phyloP scores from a whole-genome alignment of 1,140 invertebrate species.

The Yoshiicerus persimilis region DNA sequence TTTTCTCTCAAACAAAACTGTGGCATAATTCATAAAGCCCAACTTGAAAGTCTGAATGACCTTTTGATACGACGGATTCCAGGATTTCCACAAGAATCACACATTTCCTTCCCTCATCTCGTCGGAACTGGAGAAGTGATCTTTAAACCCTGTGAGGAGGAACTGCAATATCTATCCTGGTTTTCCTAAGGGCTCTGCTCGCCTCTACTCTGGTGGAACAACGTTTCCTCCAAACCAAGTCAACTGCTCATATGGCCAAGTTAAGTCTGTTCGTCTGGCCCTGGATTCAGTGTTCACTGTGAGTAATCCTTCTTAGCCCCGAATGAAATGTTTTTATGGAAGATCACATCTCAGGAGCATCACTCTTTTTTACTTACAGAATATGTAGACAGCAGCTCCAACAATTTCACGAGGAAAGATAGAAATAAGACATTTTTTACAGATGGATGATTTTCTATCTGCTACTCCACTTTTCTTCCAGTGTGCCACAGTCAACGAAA shows the following conservation, averaged over 20 bases:
- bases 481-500: no score
- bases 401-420: not conserved
- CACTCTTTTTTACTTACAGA: not conserved
- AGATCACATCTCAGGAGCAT: not conserved
- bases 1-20: not conserved
- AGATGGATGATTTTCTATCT: not conserved
- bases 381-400: not conserved
- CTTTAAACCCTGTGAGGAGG: not conserved
- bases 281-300: not conserved
- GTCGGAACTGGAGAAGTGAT: not conserved
- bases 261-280: not conserved
- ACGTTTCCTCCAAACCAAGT: not conserved
- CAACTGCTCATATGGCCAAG: not conserved
- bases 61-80: slow-evolving; percentile 1
- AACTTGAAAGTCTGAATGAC: slow-evolving; percentile 16
- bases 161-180: not conserved
- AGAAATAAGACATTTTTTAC: slow-evolving; percentile 9
- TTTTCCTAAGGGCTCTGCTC: not conserved
- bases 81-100: not conserved
- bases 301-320: slow-evolving; percentile 8
- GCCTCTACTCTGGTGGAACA: not conserved
- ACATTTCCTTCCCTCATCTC: not conserved
- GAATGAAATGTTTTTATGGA: slow-evolving; percentile 18
- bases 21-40: slow-evolving; percentile 13
- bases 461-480: not conserved